phyloP scores from a whole-genome alignment of 2,113 vertebrate species.

The Centropus unirufus region DNA sequence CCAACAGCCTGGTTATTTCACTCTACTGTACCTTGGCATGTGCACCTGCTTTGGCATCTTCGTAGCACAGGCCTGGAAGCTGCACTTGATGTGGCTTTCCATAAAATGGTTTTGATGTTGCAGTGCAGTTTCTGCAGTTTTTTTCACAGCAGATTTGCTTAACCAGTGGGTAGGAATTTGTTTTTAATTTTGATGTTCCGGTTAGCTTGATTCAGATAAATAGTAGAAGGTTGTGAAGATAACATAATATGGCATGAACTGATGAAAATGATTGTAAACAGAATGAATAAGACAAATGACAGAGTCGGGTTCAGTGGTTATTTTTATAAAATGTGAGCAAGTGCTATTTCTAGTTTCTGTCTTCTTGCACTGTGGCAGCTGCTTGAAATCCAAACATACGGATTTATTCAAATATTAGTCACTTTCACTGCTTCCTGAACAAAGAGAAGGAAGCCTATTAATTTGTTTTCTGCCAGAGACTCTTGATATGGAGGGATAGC shows the following conservation, averaged over 20 bases:
- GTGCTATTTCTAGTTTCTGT: slow-evolving; percentile 10
- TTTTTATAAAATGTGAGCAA: slow-evolving; percentile 35
- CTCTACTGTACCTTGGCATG: background rate
- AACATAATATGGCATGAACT: background rate
- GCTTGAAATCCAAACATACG: slow-evolving; percentile 4
- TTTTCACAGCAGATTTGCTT: slow-evolving; percentile 25
- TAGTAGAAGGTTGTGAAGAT: slow-evolving; percentile 24
- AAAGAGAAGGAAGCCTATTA: background rate
- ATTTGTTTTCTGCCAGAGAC: background rate
- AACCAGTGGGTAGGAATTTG: background rate
- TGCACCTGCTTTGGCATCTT: background rate
- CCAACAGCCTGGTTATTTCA: background rate
- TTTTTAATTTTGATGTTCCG: slow-evolving; percentile 23
- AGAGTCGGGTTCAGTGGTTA: background rate
- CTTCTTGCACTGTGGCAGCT: background rate
- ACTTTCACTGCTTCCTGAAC: background rate
- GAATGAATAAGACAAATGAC: background rate
- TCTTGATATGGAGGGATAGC: background rate
- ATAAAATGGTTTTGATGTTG: slow-evolving; percentile 13
- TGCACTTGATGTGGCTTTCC: background rate
- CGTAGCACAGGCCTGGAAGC: background rate
- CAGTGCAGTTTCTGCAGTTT: slow-evolving; percentile 3
- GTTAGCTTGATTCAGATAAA: slow-evolving; percentile 31
- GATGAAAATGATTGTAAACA: slow-evolving; percentile 13
- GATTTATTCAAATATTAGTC: slow-evolving; percentile 51